These are phyloP conservation scores for Euphonia xanthogaster DNA, from an alignment of 2,797 vertebrate genomes.

Conservation along the genomic window DNA sequence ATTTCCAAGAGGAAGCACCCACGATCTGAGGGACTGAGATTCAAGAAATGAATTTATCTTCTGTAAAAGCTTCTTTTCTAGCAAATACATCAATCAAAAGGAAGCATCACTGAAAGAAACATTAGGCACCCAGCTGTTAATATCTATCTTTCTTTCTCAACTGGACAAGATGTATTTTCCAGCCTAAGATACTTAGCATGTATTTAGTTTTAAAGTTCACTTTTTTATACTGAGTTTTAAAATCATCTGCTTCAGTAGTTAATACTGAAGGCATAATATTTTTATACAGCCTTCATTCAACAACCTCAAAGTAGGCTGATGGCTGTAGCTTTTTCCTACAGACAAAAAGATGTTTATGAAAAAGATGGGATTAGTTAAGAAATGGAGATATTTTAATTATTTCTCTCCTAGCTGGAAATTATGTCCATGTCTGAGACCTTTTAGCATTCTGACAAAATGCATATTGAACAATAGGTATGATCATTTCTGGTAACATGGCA, in stretches of 20 bases:
- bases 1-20: conserved; percentile 58
- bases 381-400: neutral
- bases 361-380: neutral
- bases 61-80: neutral
- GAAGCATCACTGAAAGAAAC: neutral
- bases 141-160: neutral
- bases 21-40: conserved; percentile 46
- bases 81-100: neutral
- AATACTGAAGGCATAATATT: neutral
- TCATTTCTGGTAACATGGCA: neutral
- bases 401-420: neutral
- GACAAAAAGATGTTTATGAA: neutral
- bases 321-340: neutral
- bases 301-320: neutral
- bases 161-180: conserved; percentile 19
- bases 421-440: neutral
- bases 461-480: neutral
- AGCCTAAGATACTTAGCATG: neutral
- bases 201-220: neutral
- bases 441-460: neutral
- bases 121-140: neutral
- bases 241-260: neutral
- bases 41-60: conserved; percentile 19
- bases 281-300: neutral
- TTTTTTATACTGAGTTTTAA: neutral